A percentile compares a stretch with the other conserved stretches of the same genome.
Conservation (phyloP, 1,140 invertebrate species). For the Drosophila lini region DNA sequence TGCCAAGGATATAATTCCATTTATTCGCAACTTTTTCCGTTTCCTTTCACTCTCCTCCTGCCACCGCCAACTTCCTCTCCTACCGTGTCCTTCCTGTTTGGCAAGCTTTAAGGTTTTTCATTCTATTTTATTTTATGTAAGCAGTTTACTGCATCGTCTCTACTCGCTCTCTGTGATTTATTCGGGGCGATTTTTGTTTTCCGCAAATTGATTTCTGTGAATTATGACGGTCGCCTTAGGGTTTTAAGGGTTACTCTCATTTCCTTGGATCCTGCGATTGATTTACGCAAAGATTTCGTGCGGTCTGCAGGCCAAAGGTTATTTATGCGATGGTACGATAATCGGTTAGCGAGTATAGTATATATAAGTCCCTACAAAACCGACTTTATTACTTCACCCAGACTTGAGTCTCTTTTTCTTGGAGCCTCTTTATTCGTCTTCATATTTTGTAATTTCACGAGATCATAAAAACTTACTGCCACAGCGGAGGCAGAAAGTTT, state of each 20-base stretch:
- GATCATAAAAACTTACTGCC: conserved; percentile 67
- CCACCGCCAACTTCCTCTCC: background rate
- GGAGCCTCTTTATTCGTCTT: conserved; percentile 36
- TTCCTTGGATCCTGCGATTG: conserved; percentile 11
- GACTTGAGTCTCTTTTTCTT: conserved; percentile 18
- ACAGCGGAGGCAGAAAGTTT: conserved; percentile 40
- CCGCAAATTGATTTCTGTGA: conserved; percentile 48
- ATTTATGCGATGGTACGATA: conserved; percentile 36
- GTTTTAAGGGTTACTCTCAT: conserved; percentile 6
- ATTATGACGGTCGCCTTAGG: conserved; percentile 37
- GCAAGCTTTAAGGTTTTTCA: conserved; percentile 34
- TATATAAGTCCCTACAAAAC: background rate
- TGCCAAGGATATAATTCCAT: conserved; percentile 53
- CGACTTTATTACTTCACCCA: conserved; percentile 27
- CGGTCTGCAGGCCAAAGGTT: conserved; percentile 16
- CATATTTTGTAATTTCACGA: conserved; percentile 52
- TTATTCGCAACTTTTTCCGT: conserved; percentile 50
- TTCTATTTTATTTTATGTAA: conserved; percentile 34
- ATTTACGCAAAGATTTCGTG: conserved; percentile 30
- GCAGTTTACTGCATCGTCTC: conserved; percentile 27
- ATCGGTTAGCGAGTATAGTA: conserved; percentile 17
- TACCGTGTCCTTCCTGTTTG: conserved; percentile 10
- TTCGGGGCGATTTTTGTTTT: conserved; percentile 37
- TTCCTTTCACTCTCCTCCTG: conserved; percentile 14
- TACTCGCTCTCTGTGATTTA: conserved; percentile 27